phyloP scores from a whole-genome alignment of 2,113 vertebrate species.

The Leucoraja erinaceus region DNA sequence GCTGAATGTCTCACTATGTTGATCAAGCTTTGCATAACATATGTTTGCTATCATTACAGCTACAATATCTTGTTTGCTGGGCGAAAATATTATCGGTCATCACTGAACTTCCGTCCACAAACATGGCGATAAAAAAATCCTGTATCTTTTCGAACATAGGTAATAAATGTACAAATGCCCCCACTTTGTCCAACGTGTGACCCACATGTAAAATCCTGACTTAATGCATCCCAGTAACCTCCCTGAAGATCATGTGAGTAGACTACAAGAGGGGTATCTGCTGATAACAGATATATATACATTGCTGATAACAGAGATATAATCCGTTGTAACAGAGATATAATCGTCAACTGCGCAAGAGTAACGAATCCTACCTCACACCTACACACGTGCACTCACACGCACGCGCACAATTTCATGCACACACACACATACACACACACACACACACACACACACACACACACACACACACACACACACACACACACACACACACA shows the following conservation, averaged over 20 bases:
- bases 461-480: too few species aligned
- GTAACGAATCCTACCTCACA: not conserved
- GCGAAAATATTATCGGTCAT: not conserved
- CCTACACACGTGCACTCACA: too few species aligned
- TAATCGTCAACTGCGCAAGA: not conserved
- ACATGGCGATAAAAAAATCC: not conserved
- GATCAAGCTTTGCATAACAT: not conserved
- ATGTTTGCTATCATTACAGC: not conserved
- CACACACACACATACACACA: too few species aligned
- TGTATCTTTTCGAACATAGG: not conserved
- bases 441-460: too few species aligned
- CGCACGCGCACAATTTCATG: too few species aligned
- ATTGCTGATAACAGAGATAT: too few species aligned
- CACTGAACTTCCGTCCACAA: not conserved
- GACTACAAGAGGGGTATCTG: too few species aligned
- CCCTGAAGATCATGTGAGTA: not conserved
- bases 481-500: too few species aligned
- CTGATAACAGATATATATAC: too few species aligned
- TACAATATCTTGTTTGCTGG: not conserved
- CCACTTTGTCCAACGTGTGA: not conserved
- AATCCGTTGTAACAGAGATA: too few species aligned
- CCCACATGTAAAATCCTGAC: not conserved
- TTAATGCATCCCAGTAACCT: not conserved
- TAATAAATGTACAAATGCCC: not conserved
- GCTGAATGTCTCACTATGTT: not conserved